Percentiles rank a stretch among this genome's conserved stretches.
phyloP scores from a whole-genome alignment of 2,797 vertebrate genomes.

The Typhlichthys subterraneus region DNA sequence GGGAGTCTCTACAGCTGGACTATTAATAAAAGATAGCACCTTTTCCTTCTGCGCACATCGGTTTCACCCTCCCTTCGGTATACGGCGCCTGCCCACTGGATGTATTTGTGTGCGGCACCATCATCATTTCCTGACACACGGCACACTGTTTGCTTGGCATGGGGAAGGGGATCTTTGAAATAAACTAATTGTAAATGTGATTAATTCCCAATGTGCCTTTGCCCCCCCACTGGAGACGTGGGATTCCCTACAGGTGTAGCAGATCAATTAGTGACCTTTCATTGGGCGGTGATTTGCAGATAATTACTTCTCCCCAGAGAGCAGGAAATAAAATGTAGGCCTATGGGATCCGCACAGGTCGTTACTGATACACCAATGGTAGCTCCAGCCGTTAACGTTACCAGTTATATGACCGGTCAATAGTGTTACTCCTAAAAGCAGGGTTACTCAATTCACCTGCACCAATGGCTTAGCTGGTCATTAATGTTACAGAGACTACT shows the following conservation, averaged over 20 bases:
- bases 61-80: slow-evolving; percentile 47
- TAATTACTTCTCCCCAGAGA: slow-evolving; percentile 52
- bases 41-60: slow-evolving; percentile 39
- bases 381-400: slow-evolving; percentile 26
- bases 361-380: slow-evolving; percentile 30
- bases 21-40: slow-evolving; percentile 83
- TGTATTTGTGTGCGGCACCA: slow-evolving; percentile 58
- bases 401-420: slow-evolving; percentile 8
- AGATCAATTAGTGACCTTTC: slow-evolving; percentile 72
- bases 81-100: slow-evolving; percentile 51
- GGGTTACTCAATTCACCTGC: slow-evolving; percentile 12
- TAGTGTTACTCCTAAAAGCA: slow-evolving; percentile 8
- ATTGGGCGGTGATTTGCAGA: slow-evolving; percentile 64
- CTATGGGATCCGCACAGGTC: slow-evolving; percentile 16
- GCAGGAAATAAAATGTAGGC: slow-evolving; percentile 43
- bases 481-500: slow-evolving; percentile 1
- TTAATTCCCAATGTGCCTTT: slow-evolving; percentile 43
- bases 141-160: slow-evolving; percentile 57
- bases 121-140: slow-evolving; percentile 65
- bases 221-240: slow-evolving; percentile 26
- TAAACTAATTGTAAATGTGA: slow-evolving; percentile 26
- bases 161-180: not conserved
- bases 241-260: slow-evolving; percentile 55
- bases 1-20: slow-evolving; percentile 77
- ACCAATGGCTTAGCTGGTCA: not conserved